These are phyloP conservation scores for Epinephelus lanceolatus DNA, from an alignment of 2,113 vertebrate species.

Conservation along the genomic window DNA sequence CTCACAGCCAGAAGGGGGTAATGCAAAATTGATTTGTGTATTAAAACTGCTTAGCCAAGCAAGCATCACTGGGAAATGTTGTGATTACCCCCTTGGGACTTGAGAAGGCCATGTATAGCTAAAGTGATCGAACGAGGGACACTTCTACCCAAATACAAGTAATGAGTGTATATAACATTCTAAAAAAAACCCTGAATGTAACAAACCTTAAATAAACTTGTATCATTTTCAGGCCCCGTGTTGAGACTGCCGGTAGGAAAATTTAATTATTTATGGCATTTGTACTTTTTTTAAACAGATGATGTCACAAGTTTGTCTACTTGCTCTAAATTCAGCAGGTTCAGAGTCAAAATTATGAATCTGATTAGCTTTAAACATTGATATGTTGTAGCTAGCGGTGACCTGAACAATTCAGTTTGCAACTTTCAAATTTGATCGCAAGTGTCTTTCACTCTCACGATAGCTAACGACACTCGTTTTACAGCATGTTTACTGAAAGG, in stretches of 20 bases:
- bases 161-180: not conserved
- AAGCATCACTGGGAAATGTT: constrained; percentile 86
- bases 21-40: constrained; percentile 95
- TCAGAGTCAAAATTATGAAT: not conserved
- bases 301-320: not conserved
- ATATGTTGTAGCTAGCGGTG: not conserved
- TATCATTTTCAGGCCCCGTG: not conserved
- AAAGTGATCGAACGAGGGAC: constrained; percentile 56
- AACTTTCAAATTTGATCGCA: too few species aligned
- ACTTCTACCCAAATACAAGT: constrained; percentile 35
- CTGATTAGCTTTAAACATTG: not conserved
- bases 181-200: not conserved
- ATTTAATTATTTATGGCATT: constrained; percentile 10
- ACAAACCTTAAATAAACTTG: constrained; percentile 11
- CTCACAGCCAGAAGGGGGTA: constrained; percentile 90
- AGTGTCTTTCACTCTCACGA: too few species aligned
- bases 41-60: constrained; percentile 92
- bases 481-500: too few species aligned
- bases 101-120: constrained; percentile 68
- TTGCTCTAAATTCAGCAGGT: not conserved
- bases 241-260: not conserved
- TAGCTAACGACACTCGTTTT: too few species aligned
- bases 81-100: constrained; percentile 85
- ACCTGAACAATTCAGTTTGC: too few species aligned
- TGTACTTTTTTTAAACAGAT: not conserved